Evolutionary conservation across 1,140 invertebrate genomes (phyloP).

Genomic region (Euura lappo): DNA sequence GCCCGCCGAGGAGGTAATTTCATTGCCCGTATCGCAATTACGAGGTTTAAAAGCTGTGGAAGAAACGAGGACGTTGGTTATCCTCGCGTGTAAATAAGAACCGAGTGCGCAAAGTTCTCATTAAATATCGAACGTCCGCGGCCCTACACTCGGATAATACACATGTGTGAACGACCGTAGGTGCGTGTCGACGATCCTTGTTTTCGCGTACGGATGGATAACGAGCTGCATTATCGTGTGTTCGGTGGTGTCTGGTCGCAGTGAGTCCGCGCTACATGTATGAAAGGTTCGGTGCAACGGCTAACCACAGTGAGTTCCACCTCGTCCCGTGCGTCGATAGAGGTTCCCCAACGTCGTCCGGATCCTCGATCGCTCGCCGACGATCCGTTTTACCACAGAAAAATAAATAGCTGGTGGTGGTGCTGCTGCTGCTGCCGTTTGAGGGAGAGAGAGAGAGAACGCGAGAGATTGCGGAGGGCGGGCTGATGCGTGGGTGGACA

Average conservation of each 20-base stretch:
- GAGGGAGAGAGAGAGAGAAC: not conserved
- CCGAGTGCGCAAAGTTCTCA: too few relatives aligned
- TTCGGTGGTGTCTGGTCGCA: not conserved
- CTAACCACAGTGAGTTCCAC: too few relatives aligned
- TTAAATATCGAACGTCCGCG: too few relatives aligned
- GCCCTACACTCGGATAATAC: not conserved
- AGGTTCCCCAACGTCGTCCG: too few relatives aligned
- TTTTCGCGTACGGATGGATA: conserved; percentile 1
- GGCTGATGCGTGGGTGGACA: not conserved
- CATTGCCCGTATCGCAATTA: not conserved
- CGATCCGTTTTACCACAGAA: too few relatives aligned
- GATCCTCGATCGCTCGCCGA: too few relatives aligned
- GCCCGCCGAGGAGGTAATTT: conserved; percentile 2
- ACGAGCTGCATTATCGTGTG: not conserved
- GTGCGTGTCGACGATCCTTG: not conserved
- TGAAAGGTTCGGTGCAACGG: too few relatives aligned
- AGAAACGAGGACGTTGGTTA: not conserved
- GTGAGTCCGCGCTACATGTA: not conserved
- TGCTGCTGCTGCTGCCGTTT: too few relatives aligned
- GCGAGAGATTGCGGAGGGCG: not conserved
- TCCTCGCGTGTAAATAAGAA: not conserved
- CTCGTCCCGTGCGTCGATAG: too few relatives aligned
- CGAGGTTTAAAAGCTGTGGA: not conserved
- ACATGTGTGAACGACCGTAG: not conserved
- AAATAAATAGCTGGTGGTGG: too few relatives aligned